Percentiles rank a stretch among this genome's conserved stretches.
phyloP scores from a whole-genome alignment of 2,888 invertebrate genomes.

The Ptychoptera albimana region DNA sequence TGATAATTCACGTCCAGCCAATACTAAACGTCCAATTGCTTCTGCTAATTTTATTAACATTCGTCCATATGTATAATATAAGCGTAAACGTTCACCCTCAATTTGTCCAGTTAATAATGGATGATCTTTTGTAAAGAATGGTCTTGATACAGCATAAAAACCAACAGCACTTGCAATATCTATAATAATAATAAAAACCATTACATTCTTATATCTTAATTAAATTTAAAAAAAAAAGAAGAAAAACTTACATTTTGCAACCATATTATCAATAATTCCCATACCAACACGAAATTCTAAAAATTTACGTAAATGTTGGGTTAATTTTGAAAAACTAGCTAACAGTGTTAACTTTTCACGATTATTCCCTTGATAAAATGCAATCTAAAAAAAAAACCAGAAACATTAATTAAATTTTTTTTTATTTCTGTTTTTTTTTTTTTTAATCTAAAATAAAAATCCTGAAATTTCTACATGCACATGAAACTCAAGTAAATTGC shows the following conservation, averaged over 20 bases:
- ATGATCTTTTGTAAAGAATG: conserved; percentile 71
- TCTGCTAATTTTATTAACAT: conserved; percentile 73
- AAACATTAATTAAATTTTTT: no score
- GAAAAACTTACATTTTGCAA: conserved; percentile 76
- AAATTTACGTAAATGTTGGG: conserved; percentile 69
- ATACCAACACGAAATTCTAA: conserved; percentile 78
- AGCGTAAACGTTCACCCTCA: conserved; percentile 67
- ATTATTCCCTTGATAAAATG: conserved; percentile 61
- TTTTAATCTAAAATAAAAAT: no score
- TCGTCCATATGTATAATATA: conserved; percentile 92
- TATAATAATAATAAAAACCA: conserved; percentile 26
- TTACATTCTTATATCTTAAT: neutral
- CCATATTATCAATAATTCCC: conserved; percentile 90
- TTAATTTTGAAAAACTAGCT: conserved; percentile 78
- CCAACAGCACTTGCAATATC: conserved; percentile 93
- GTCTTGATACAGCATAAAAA: conserved; percentile 86
- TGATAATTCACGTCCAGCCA: conserved; percentile 90
- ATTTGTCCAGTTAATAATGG: conserved; percentile 44
- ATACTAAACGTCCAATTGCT: conserved; percentile 86
- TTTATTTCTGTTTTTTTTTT: no score
- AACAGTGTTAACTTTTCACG: conserved; percentile 78
- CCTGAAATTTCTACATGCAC: no score
- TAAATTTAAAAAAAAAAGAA: conserved; percentile 5
- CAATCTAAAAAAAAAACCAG: conserved; percentile 17
- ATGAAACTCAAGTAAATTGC: no score